Evolutionary conservation across 2,113 vertebrate genomes (phyloP), one percentile per base, ranked within the genome.

Genomic region (Oriolus oriolus): DNA sequence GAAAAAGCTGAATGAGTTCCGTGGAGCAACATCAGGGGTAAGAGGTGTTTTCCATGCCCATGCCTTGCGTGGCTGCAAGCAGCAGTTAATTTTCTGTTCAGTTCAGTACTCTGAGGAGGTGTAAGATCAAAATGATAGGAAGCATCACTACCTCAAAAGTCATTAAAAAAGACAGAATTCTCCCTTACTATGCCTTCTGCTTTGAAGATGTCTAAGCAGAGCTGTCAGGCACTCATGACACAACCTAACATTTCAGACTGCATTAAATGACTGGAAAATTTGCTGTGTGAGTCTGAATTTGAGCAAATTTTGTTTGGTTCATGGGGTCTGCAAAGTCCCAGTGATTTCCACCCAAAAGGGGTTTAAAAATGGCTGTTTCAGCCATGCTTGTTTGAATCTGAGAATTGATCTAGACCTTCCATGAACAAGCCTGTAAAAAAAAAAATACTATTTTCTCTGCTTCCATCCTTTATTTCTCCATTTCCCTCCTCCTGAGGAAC

Each of bases 1-100:
- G 84, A 98, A 98, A 95, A 98, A 97, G 75, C 98, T 99, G 84
- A 91, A 92, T 50, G 97, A 98, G 91, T 98, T 99, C 91, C 98
- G 79, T 60, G 98, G 98, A 85, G 89, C 97, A 61, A 97, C 96
- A 77, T 97, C 96, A 19, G 84, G 98, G 98, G 99, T 99, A 97
- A 98, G 98, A 92, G 27, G 13, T n/a, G 35, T 82, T 84, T 93
- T 91, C 39, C 54, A 24, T 45, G 21, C 7, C 33, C 6, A 0
- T 74, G 69, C 23, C 15, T 47, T 52, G 9, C 13, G 41, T 50
- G 64, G 13, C 45, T 91, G 54, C 21, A 86, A 85, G 47, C 54
- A 88, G 37, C 24, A 37, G 14, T 49, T 81, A 79, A 7, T 83
- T 89, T 80, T 78, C 70, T 92, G 22, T 68, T 26, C 18, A 47